phyloP scores from a whole-genome alignment of 2,113 vertebrate species.

The Gavia stellata region DNA sequence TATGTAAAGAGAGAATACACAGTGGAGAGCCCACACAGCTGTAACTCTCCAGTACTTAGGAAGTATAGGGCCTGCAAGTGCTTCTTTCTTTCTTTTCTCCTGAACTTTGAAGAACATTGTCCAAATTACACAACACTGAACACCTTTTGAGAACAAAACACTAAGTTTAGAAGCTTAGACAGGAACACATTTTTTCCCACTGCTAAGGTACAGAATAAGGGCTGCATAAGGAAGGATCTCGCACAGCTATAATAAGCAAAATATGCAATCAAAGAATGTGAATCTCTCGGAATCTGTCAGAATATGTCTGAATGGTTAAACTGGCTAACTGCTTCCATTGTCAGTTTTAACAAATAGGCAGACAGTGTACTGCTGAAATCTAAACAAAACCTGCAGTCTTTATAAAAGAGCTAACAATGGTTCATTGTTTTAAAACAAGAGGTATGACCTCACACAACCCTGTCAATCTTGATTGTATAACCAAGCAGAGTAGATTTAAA shows the following conservation, averaged over 20 bases:
- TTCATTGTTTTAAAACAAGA: slow-evolving; percentile 65
- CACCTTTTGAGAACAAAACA: background rate
- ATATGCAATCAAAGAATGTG: background rate
- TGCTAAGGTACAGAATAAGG: background rate
- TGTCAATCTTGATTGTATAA: slow-evolving; percentile 44
- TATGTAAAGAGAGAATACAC: background rate
- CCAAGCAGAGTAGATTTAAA: slow-evolving; percentile 21
- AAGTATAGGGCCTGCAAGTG: background rate
- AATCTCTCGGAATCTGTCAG: background rate
- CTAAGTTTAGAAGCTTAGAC: background rate
- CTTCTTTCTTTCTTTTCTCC: background rate
- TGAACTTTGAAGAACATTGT: background rate
- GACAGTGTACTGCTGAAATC: slow-evolving; percentile 59
- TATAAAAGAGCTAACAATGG: slow-evolving; percentile 52
- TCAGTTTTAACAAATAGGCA: slow-evolving; percentile 51
- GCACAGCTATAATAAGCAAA: background rate
- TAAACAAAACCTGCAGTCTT: slow-evolving; percentile 65
- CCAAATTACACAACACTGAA: background rate
- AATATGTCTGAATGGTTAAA: slow-evolving; percentile 27
- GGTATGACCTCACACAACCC: slow-evolving; percentile 58
- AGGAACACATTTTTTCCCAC: background rate
- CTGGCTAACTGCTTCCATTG: slow-evolving; percentile 43
- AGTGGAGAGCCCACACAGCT: background rate
- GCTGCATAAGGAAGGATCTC: background rate
- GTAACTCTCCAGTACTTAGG: background rate